These are phyloP conservation scores for Sipha maydis DNA, from an alignment of 2,888 invertebrate genomes.

Conservation along the genomic window DNA sequence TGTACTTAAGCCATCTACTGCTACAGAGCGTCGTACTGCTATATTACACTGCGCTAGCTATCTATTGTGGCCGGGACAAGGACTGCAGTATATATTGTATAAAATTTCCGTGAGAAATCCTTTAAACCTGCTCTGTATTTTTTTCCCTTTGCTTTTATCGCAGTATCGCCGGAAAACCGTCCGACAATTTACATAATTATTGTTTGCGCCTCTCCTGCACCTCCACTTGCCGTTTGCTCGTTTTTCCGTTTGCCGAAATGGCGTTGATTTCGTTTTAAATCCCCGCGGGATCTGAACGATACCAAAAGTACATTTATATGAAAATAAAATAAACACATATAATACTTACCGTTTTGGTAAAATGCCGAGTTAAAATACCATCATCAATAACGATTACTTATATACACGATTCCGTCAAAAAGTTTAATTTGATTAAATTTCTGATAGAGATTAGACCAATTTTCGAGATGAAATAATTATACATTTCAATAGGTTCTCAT, in stretches of 20 bases:
- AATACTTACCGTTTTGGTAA: background rate
- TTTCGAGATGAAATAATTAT: background rate
- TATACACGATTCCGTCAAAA: background rate
- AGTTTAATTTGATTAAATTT: background rate
- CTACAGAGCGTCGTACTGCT: too few relatives aligned
- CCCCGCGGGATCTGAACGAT: background rate
- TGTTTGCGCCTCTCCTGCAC: background rate
- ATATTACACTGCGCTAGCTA: background rate
- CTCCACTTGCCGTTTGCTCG: background rate
- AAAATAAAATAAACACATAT: background rate
- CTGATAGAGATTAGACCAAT: background rate
- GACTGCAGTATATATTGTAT: background rate
- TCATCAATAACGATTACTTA: constrained; percentile 4
- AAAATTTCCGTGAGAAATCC: constrained; percentile 4
- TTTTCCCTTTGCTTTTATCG: constrained; percentile 7
- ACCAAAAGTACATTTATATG: background rate
- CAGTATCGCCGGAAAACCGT: background rate
- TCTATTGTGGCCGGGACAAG: background rate
- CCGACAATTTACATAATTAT: constrained; percentile 33
- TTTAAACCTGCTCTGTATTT: constrained; percentile 12
- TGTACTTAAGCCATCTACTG: background rate
- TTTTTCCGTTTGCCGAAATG: background rate
- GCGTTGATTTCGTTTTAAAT: constrained; percentile 20
- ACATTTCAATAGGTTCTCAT: too few relatives aligned
- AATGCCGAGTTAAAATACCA: background rate